These are phyloP conservation scores for Rhimphoctona megacephalus DNA, from an alignment of 2,888 invertebrate genomes.

Conservation along the genomic window DNA sequence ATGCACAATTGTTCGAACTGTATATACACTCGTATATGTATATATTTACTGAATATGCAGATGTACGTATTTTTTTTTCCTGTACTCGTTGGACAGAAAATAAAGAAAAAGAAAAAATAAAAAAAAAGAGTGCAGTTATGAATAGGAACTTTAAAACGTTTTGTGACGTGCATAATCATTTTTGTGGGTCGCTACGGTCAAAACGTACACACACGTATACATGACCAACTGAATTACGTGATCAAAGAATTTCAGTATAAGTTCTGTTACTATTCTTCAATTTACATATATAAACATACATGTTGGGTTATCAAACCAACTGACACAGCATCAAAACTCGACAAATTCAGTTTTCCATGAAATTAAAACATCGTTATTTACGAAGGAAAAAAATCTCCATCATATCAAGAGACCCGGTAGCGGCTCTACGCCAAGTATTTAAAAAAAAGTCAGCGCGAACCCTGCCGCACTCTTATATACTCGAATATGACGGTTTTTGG, in stretches of 20 bases:
- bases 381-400: not conserved
- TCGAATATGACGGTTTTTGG: too few relatives aligned
- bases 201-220: not conserved
- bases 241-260: not conserved
- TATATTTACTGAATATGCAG: not conserved
- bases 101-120: conserved; percentile 7
- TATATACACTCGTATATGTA: not conserved
- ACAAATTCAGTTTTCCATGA: not conserved
- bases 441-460: too few relatives aligned
- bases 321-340: not conserved
- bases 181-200: conserved; percentile 6
- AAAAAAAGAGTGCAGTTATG: conserved; percentile 8
- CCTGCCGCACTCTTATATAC: too few relatives aligned
- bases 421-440: too few relatives aligned
- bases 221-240: not conserved
- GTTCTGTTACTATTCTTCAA: not conserved
- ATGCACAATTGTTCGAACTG: not conserved
- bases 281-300: not conserved
- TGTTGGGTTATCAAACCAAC: not conserved
- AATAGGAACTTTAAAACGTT: conserved; percentile 46
- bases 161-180: conserved; percentile 21
- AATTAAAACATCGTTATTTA: not conserved
- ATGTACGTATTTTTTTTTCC: not conserved
- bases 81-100: not conserved
- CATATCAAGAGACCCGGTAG: too few relatives aligned